Conservation (phyloP, 2,888 invertebrate species). For the Ennomos fuscantarius region DNA sequence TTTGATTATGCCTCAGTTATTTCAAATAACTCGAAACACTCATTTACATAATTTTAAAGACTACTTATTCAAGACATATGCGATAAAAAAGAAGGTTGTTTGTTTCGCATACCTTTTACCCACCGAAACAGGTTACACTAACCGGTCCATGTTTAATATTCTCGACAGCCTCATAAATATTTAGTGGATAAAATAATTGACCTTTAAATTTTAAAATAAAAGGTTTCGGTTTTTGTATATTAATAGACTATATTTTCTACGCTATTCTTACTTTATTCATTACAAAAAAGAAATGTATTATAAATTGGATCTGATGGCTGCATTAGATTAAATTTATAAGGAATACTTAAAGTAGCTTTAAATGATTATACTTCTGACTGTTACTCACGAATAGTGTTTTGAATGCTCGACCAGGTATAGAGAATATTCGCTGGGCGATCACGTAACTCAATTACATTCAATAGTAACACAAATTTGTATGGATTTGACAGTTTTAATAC, state of each 20-base stretch:
- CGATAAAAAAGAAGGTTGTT: constrained; percentile 61
- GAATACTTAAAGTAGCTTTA: no score
- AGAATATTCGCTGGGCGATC: no score
- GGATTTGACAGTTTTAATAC: no score
- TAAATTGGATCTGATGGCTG: no score
- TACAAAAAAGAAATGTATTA: no score
- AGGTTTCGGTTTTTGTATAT: constrained; percentile 53
- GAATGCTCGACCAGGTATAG: no score
- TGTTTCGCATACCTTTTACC: constrained; percentile 64
- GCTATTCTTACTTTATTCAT: no score
- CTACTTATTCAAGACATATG: constrained; percentile 40
- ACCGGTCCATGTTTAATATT: constrained; percentile 64
- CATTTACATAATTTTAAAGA: constrained; percentile 35
- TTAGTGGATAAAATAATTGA: constrained; percentile 66
- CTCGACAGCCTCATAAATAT: constrained; percentile 68
- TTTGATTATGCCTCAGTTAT: constrained; percentile 32
- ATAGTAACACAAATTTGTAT: no score
- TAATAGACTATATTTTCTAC: constrained; percentile 22
- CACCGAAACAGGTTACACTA: constrained; percentile 62
- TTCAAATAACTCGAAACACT: constrained; percentile 32
- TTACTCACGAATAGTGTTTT: no score
- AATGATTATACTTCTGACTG: no score
- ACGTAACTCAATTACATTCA: no score
- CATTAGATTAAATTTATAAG: no score
- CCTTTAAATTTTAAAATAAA: constrained; percentile 61